A percentile compares a stretch with the other conserved stretches of the same genome.
These are phyloP conservation scores for Cephus spinipes DNA, from an alignment of 2,888 invertebrate species.

Conservation along the genomic window DNA sequence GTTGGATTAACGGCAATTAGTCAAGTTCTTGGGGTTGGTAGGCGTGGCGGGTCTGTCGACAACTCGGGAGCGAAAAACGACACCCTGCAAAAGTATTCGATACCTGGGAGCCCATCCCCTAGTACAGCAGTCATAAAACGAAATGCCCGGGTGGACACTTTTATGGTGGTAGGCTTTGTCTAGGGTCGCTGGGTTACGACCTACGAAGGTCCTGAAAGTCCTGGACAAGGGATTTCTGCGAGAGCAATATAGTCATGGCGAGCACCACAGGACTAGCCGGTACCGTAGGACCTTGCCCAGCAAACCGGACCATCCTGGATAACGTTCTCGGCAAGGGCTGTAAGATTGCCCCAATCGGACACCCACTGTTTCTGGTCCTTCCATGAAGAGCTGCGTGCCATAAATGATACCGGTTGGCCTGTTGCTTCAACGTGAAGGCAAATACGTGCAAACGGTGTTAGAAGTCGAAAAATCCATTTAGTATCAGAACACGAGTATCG, in stretches of 20 bases:
- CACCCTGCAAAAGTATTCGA: constrained; percentile 17
- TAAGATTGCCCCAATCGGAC: constrained; percentile 42
- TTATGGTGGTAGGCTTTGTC: constrained; percentile 57
- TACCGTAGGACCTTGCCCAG: background rate
- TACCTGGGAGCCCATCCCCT: constrained; percentile 15
- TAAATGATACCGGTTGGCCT: constrained; percentile 29
- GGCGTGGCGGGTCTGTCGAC: constrained; percentile 45
- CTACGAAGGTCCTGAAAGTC: constrained; percentile 10
- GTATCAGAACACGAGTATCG: background rate
- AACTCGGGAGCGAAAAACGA: constrained; percentile 19
- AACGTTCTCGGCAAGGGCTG: background rate
- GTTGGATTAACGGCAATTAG: constrained; percentile 47
- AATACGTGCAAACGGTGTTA: background rate
- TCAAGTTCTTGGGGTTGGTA: constrained; percentile 30
- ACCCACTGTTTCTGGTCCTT: constrained; percentile 37
- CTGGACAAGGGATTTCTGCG: constrained; percentile 7
- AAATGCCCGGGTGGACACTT: constrained; percentile 53
- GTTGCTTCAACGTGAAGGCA: background rate
- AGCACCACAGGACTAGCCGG: constrained; percentile 29
- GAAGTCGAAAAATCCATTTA: background rate
- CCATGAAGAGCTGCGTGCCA: constrained; percentile 31
- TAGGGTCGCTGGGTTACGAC: constrained; percentile 36
- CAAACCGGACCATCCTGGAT: background rate
- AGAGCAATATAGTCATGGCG: constrained; percentile 7
- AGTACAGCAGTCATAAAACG: constrained; percentile 51